phyloP scores from a whole-genome alignment of 2,888 invertebrate species.

The Plemyria rubiginata region DNA sequence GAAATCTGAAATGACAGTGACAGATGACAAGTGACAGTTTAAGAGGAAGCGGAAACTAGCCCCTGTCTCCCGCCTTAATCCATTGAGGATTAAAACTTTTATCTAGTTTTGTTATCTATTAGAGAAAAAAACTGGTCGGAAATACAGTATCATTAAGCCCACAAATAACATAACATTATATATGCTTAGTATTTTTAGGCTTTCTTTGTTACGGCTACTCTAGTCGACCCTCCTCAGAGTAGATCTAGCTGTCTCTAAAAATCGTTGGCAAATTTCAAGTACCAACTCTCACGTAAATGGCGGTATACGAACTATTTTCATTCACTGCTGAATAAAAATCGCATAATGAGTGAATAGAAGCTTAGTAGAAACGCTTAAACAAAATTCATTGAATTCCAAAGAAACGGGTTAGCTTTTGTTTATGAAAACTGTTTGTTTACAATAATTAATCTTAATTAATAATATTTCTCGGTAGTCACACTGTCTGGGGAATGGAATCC shows the following conservation, averaged over 20 bases:
- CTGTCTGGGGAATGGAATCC: constrained; percentile 30
- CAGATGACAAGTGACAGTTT: constrained; percentile 39
- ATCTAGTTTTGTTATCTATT: constrained; percentile 14
- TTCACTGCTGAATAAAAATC: not conserved
- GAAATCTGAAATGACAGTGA: constrained; percentile 27
- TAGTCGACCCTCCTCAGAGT: too few species aligned
- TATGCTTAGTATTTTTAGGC: too few species aligned
- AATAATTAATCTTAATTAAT: constrained; percentile 39
- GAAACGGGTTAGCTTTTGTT: constrained; percentile 11
- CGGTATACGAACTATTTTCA: too few species aligned
- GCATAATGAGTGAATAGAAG: not conserved
- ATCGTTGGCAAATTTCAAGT: too few species aligned
- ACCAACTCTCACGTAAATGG: too few species aligned
- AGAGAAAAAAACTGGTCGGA: too few species aligned
- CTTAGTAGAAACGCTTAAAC: not conserved
- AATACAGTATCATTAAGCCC: too few species aligned
- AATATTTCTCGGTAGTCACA: constrained; percentile 37
- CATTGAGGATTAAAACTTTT: constrained; percentile 21
- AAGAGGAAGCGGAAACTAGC: constrained; percentile 42
- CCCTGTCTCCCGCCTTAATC: constrained; percentile 33
- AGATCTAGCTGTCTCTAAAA: too few species aligned
- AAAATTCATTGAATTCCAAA: constrained; percentile 8
- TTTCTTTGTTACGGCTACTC: too few species aligned
- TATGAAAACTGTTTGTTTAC: constrained; percentile 20
- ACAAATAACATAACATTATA: too few species aligned